Evolutionary conservation across 2,797 vertebrate genomes (phyloP).

Genomic region (Sebastes baramenuke): DNA sequence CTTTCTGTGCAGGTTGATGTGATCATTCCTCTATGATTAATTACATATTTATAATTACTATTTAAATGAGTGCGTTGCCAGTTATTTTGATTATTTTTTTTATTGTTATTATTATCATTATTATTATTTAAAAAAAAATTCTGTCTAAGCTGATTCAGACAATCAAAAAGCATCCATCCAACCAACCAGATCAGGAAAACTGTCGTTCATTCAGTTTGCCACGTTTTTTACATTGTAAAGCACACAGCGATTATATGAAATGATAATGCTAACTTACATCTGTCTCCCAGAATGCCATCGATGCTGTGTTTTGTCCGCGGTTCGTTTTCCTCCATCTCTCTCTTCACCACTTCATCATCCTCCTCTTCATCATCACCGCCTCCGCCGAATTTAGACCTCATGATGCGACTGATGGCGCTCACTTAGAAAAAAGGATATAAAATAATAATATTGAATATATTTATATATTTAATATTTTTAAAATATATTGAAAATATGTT

Average conservation of each 20-base stretch:
- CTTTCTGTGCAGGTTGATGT: neutral
- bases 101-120: neutral
- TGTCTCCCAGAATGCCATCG: slow-evolving; percentile 96
- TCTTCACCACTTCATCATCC: slow-evolving; percentile 92
- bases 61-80: neutral
- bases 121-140: neutral
- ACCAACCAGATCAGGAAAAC: neutral
- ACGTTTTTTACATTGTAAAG: neutral
- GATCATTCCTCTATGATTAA: neutral
- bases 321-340: slow-evolving; percentile 93
- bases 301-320: slow-evolving; percentile 98
- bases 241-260: neutral
- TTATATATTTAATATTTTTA: too few species aligned
- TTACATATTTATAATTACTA: neutral
- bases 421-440: slow-evolving; percentile 74
- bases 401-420: slow-evolving; percentile 96
- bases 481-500: too few species aligned
- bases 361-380: slow-evolving; percentile 96
- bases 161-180: neutral
- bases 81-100: neutral
- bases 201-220: neutral
- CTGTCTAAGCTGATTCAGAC: neutral
- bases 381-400: slow-evolving; percentile 97
- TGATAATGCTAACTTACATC: slow-evolving; percentile 86
- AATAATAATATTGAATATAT: too few species aligned